These are phyloP conservation scores for Aptenodytes forsteri DNA, from an alignment of 2,113 vertebrate genomes.

Conservation along the genomic window DNA sequence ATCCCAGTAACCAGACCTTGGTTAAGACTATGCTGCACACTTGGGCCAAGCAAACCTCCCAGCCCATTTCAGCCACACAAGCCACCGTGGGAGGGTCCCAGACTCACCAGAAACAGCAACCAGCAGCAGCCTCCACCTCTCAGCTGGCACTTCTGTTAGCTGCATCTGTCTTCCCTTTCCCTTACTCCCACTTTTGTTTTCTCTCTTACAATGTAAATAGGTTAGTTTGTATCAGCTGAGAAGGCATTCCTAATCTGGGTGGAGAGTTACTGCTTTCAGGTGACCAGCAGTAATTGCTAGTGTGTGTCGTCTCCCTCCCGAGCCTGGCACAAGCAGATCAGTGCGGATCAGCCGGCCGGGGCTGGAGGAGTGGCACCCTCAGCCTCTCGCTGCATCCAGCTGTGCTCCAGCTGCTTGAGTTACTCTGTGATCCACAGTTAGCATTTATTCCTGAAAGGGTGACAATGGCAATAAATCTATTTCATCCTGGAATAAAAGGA, in stretches of 20 bases:
- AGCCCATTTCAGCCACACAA: neutral
- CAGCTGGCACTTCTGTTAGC: rapidly evolving
- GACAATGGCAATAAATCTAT: neutral
- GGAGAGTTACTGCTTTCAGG: neutral
- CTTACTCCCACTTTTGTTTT: neutral
- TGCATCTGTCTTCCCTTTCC: rapidly evolving
- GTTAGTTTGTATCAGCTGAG: neutral
- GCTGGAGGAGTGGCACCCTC: neutral
- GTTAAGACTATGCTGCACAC: rapidly evolving
- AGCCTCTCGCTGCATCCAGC: neutral
- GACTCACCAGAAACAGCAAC: neutral
- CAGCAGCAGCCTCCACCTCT: neutral
- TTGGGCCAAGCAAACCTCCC: neutral
- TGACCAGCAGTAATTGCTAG: neutral
- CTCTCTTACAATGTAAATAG: neutral
- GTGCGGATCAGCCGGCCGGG: rapidly evolving
- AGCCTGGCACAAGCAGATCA: neutral
- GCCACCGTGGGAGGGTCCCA: rapidly evolving
- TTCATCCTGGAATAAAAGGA: neutral
- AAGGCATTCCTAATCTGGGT: neutral
- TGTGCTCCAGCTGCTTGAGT: neutral
- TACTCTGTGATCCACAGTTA: neutral
- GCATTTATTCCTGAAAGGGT: neutral
- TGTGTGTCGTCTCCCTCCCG: rapidly evolving
- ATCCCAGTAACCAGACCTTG: neutral